Base-by-base conservation (phyloP, 2,888 invertebrate species). In the Calameuta pallipes region DNA sequence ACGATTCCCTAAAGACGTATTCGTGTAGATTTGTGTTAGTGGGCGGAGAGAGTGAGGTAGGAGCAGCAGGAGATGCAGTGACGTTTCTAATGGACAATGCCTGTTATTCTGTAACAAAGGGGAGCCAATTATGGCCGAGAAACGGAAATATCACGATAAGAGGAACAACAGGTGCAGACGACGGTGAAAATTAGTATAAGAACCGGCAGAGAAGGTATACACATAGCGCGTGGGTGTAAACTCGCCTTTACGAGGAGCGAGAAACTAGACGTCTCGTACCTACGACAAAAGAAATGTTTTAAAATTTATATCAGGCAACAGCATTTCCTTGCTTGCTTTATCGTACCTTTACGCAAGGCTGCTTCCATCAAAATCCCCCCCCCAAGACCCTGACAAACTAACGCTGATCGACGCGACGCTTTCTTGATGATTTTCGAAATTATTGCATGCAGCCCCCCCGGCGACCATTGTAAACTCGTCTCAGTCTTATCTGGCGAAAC, bases 111-210 rank as follows among this genome's bases (percentile, higher is more conserved):
- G 80, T 82, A 79, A 84, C 83, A 84, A 85, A 82, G 83, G 56
- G 84, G 83, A 84, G 81, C 85, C 86, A 87, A 87, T 87, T 86
- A 87, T 83, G 83, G 79, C 76, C 79, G 83, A 80, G 85, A 85
- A 85, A 85, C 85, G 84, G 85, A 82, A 85, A 80, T 75, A 78
- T 78, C 75, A 71, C 74, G 85, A 84, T 83, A 84, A 82, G 80
- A 79, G 80, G 82, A 83, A 85, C 85, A 86, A 86, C 87, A 86
- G 87, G 84, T 85, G 85, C 84, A 75, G 78, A 56, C 71, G 78
- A 78, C 78, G 79, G 82, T 80, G 84, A 85, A 86, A 88, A 87
- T 86, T 87, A 84, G 83, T 79, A 83, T 80, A 34, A 37, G n/a
- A 35, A 15, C 71, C 9, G 34, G 23, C 35, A 23, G 23, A 36